phyloP scores from a whole-genome alignment of 2,113 vertebrate genomes.

The Leptosomus discolor region DNA sequence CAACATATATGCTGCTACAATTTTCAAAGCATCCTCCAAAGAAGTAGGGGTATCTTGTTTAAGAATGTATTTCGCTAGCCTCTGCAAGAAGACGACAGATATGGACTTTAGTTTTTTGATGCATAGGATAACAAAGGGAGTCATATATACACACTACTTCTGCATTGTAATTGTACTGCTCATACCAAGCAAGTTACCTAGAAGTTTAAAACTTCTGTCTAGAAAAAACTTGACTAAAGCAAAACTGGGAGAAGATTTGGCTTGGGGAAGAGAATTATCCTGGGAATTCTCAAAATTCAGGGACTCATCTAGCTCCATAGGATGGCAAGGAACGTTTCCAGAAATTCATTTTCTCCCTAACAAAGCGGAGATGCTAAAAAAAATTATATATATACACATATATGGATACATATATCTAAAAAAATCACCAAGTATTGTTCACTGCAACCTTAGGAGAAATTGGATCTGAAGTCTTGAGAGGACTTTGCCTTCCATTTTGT shows the following conservation, averaged over 20 bases:
- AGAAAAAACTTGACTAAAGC: neutral
- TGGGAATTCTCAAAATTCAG: neutral
- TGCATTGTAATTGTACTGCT: neutral
- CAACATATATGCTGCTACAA: slow-evolving; percentile 83
- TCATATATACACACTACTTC: neutral
- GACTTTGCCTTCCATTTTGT: neutral
- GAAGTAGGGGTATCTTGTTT: slow-evolving; percentile 85
- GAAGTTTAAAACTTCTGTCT: neutral
- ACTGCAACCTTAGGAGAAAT: neutral
- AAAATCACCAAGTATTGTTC: neutral
- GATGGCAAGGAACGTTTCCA: neutral
- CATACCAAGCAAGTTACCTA: neutral
- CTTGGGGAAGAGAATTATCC: neutral
- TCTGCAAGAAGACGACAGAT: slow-evolving; percentile 67
- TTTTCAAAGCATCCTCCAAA: slow-evolving; percentile 87
- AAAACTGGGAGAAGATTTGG: neutral
- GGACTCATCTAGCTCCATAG: neutral
- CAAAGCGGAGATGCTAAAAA: neutral
- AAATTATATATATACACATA: neutral
- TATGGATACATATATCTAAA: too few relatives aligned
- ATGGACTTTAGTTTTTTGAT: neutral
- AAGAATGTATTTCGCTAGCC: slow-evolving; percentile 86
- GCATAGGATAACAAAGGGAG: neutral
- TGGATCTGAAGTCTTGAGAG: neutral
- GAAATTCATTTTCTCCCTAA: neutral